These are phyloP conservation scores for Acromyrmex echinatior DNA, from an alignment of 1,140 invertebrate genomes.

Conservation along the genomic window DNA sequence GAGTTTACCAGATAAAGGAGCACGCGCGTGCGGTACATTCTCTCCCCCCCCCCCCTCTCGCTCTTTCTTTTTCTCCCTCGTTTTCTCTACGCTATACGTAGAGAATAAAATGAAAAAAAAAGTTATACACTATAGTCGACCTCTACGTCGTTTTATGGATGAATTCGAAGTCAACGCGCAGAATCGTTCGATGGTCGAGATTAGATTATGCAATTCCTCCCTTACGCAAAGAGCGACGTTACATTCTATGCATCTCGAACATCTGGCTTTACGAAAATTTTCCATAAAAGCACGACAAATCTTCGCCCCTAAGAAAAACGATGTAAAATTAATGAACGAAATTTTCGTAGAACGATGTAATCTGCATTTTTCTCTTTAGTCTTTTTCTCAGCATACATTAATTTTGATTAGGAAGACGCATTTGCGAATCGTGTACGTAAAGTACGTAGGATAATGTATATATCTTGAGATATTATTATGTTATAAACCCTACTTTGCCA, in stretches of 20 bases:
- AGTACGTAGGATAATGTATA: neutral
- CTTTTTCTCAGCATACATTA: constrained; percentile 19
- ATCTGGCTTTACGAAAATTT: constrained; percentile 26
- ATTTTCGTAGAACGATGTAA: constrained; percentile 16
- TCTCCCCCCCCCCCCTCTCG: neutral
- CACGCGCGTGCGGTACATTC: neutral
- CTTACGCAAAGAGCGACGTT: neutral
- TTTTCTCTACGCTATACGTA: neutral
- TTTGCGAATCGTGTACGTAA: neutral
- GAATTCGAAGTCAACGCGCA: neutral
- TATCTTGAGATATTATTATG: constrained; percentile 36
- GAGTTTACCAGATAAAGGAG: constrained; percentile 41
- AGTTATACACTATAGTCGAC: no score
- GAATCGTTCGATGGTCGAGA: constrained; percentile 24
- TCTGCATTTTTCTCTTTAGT: neutral
- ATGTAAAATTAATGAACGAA: constrained; percentile 42
- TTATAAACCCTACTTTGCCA: constrained; percentile 43
- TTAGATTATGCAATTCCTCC: constrained; percentile 14
- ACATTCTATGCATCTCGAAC: constrained; percentile 24
- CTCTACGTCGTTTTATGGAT: neutral
- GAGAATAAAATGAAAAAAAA: neutral
- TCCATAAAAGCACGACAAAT: constrained; percentile 6
- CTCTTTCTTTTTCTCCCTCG: no score
- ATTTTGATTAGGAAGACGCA: constrained; percentile 34
- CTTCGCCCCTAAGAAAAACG: constrained; percentile 1